Base-by-base conservation (phyloP, 2,797 vertebrate species). In the Pogonophryne albipinna region DNA sequence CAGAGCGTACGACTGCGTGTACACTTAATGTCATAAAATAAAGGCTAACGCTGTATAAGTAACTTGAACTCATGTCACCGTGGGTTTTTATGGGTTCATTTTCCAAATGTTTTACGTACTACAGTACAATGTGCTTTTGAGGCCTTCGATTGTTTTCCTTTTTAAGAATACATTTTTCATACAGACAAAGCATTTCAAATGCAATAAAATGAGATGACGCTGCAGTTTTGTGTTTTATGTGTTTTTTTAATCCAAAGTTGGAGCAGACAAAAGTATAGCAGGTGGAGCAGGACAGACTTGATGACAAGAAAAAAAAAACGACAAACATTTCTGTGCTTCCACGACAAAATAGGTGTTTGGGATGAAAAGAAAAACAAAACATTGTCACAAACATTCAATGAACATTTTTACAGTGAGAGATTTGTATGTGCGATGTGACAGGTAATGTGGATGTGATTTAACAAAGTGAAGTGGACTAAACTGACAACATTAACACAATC, bases 171-270 rank as follows among this genome's bases (percentile, higher is more conserved):
- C 2, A 1, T 38, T 7, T 9, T 38, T 38, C 6, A 7, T 38
- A 38, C 34, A 38, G 34, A 38, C 6, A 38, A 38, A 38, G 34
- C 34, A 38, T 38, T 38, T 9, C 34, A 7, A 7, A 38, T 38
- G 34, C 34, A 38, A 38, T 38, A 41, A 71, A 85, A 79, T 60
- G 23, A 55, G 31, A 51, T 10, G 6, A 17, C 42, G 44, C 45
- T 64, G n/a, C 45, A 78, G 19, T 17, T 56, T 70, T 67, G 79
- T 69, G 17, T 85, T 92, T 90, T 71, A 56, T 76, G 41, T 85
- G 71, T 92, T 91, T 89, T 85, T 93, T 96, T 95, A 95, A 94
- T 95, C 91, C 87, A 95, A 94, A 95, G 85, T 89, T 90, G 78
- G 93, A 94, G 91, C 93, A 94, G 91, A 95, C 92, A 90, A 86